Evolutionary conservation across 2,888 invertebrate species (phyloP), one percentile per base, ranked within the genome.

Genomic region (Yponomeuta sedellus): DNA sequence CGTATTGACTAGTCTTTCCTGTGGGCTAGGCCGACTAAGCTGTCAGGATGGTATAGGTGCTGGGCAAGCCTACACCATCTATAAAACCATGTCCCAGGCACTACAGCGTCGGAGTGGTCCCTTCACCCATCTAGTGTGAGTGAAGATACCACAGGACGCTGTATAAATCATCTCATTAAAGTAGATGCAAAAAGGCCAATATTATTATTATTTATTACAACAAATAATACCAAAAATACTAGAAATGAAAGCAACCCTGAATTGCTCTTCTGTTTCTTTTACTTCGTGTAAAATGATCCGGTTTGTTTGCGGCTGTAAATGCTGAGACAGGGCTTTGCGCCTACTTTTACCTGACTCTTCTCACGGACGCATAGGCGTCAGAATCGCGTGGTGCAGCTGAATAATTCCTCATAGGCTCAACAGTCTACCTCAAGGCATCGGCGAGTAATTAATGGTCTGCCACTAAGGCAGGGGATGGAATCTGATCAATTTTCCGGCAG

Each of bases 261-360:
- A 16, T 52, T 52, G 44, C 16, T 2, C 44, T 52, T 52, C 44
- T 52, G 16, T 52, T 52, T 52, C 16, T 52, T 16, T 52, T 52
- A 16, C 5, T 12, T 52, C 16, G 5, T 52, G 44, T 25, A 34
- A 81, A 83, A 83, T 79, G 74, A 80, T 85, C 79, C 80, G 86
- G 87, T 90, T 86, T 89, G 86, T 88, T 89, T 88, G 88, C 77
- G 87, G 80, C 78, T 83, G 83, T 86, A 86, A 89, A 87, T 78
- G 56, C 22, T 64, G 56, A 34, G 56, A 56, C 19, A 57, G n/a
- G 28, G 19, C 56, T 28, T 25, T 57, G 28, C 28, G 16, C 28
- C 22, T 28, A 25, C 57, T 16, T 28, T 16, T 6, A 63, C 44
- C 63, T 20, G 19, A 22, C 20, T 44, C 63, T 63, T 63, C 16